Conservation (phyloP, 2,888 invertebrate genomes). For the Lymantria dispar region DNA sequence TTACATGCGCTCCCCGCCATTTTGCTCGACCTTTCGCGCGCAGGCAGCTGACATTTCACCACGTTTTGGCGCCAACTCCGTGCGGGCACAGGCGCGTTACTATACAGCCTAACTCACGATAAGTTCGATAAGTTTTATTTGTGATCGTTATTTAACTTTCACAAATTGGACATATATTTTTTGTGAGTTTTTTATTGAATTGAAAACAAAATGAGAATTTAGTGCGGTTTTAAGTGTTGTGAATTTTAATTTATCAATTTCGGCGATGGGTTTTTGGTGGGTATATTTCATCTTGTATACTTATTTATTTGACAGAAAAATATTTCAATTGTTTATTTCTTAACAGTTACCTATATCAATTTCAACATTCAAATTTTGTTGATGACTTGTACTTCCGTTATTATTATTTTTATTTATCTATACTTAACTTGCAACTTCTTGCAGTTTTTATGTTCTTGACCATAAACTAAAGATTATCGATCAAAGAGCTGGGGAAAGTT, state of each 20-base stretch:
- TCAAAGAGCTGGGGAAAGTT: neutral
- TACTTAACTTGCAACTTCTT: too few relatives aligned
- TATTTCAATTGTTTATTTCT: too few relatives aligned
- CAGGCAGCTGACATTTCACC: slow-evolving; percentile 64
- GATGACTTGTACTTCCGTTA: too few relatives aligned
- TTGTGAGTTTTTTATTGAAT: neutral
- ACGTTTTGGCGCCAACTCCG: slow-evolving; percentile 57
- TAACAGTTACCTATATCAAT: too few relatives aligned
- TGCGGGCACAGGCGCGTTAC: slow-evolving; percentile 26
- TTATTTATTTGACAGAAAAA: neutral
- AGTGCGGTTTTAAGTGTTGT: slow-evolving; percentile 10
- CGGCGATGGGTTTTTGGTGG: slow-evolving; percentile 5
- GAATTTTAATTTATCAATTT: neutral
- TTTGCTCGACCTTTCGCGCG: slow-evolving; percentile 47
- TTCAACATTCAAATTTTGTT: too few relatives aligned
- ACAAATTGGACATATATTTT: neutral
- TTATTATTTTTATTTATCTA: neutral
- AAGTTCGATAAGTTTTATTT: neutral
- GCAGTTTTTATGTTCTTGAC: neutral
- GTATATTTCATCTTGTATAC: neutral
- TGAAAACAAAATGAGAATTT: neutral
- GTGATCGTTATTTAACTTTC: neutral
- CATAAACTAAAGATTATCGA: neutral
- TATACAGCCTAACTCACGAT: slow-evolving; percentile 5
- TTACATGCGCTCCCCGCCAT: slow-evolving; percentile 50